Evolutionary conservation across 1,140 invertebrate species (phyloP), one percentile per base, ranked within the genome.

Genomic region (Ericerus pela): DNA sequence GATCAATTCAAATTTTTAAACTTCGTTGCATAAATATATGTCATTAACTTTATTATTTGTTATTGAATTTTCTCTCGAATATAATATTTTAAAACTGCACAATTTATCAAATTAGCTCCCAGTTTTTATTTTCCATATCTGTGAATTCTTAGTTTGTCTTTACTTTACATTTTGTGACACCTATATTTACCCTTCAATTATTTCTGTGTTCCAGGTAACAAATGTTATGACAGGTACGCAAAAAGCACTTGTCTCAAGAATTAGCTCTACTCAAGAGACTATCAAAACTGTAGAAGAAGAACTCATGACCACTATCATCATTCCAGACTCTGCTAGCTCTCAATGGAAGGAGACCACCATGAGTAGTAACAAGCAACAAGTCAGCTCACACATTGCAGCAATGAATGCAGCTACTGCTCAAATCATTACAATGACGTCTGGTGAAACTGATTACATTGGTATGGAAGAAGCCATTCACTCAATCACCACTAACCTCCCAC

Each of bases 401-500:
- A 98, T 99, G 93, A 98, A 93, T 75, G 95, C 93, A 1, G 95
- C 95, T 36, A 98, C 95, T 0, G 96, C 95, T 12, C 91, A 96
- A 70, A 82, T 99, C 6, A 90, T 98, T 16, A 95, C 92, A 0
- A 72, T 95, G 37, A 94, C 91, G 1, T 88, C 89, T 0, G 84
- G 78, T 73, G 67, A 62, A 58, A 82, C 88, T 2, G 94, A 98
- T 70, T 88, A 92, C 66, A 89, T 85, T n/a, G 88, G 91, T 10
- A 88, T 98, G 1, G 92, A 92, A 0, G 89, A 91, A 0, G 95
- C 95, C 8, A 94, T 99, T 54, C 90, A 88, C 6, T 95, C 94
- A 26, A 99, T 99, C 62, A 89, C 93, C 6, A 90, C 82, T 54
- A 97, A 96, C 63, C 73, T 99, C 55, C 92, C 93, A 0, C 91